Base-by-base conservation (phyloP, 1,140 invertebrate species). In the Dolichoris vasculosae region DNA sequence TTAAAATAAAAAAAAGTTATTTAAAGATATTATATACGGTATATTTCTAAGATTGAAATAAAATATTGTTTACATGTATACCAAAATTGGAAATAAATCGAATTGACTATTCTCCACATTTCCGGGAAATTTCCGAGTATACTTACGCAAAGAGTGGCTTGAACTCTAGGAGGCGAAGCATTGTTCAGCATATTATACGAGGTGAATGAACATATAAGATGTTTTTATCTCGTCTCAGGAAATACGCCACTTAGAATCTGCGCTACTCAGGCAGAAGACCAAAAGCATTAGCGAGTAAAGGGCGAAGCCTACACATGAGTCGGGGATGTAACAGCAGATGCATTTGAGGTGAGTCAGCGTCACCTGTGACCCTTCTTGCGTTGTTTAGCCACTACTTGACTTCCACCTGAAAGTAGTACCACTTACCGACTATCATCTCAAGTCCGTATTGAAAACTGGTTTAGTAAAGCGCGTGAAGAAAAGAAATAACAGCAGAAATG, bases 321-420 rank as follows among this genome's bases (percentile, higher is more conserved):
- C 69, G 59, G 55, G 51, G 63, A 51, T n/a, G 51, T n/a, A 67
- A n/a, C 64, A 64, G 86, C 87, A 88, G 88, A 86, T 89, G 89
- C 89, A 89, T 89, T 90, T 84, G 90, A 89, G 89, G 87, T 86
- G 87, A 90, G 88, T 89, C 88, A 90, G 89, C 89, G 89, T 91
- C 90, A 90, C 90, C 90, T 90, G 89, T 89, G 90, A 88, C 90
- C 89, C 89, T 59, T 67, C 35, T 88, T 87, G 84, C 86, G 88
- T 88, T 91, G 88, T 90, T 91, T 90, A 90, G 89, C 89, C 88
- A 89, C 84, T 86, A 83, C 90, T 91, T 89, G 86, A 90, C 89
- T 89, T 87, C 85, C 88, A 86, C 51, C 87, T 88, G 71, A 59
- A 80, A 78, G 59, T 87, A 80, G 87, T 69, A 86, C 86, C 89